Base-by-base conservation (phyloP, 2,113 vertebrate species). In the Otis tarda region DNA sequence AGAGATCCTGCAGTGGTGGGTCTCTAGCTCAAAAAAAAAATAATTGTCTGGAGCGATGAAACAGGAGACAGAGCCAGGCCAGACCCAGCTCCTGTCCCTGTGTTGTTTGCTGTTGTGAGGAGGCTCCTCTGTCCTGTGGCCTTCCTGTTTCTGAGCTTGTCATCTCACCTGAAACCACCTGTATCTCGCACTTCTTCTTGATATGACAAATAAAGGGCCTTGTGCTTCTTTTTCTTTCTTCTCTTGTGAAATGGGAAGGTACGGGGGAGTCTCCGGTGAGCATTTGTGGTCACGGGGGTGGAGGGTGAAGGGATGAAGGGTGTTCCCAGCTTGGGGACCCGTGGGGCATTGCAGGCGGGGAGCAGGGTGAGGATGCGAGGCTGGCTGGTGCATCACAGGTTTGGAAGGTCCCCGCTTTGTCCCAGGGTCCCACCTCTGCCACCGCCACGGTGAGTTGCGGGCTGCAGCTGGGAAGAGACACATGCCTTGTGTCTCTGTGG, bases 1-100 rank as follows among this genome's bases (percentile, higher is more conserved):
- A 4, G 49, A 3, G 18, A 21, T 47, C 50, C 45, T 0, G 0
- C 1, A 4, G 41, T 0, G 1, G 7, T 45, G 39, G 14, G 18
- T 21, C 8, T 82, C 35, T 1, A 14, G 9, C 33, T 76, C 45
- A 13, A 37, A 43, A 43, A 13, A 37, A 77, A 27, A 18, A 19
- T 31, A 30, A 16, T 33, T 41, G 10, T 16, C 16, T 7, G 1
- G 71, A 64, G 64, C 1, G 0, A 23, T 5, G 37, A 6, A 5
- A 64, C 24, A 70, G 45, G 18, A 55, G 22, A 22, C 0, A 5
- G 83, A 77, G 68, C 22, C 30, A 13, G 28, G 52, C 9, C 77
- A 43, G 47, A 5, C 13, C 28, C 37, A 9, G 25, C 47, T 77
- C 24, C 50, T 31, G 18, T 37, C 27, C 25, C 37, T 31, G 30